phyloP scores from a whole-genome alignment of 2,888 invertebrate genomes.

The Athalia circularis region DNA sequence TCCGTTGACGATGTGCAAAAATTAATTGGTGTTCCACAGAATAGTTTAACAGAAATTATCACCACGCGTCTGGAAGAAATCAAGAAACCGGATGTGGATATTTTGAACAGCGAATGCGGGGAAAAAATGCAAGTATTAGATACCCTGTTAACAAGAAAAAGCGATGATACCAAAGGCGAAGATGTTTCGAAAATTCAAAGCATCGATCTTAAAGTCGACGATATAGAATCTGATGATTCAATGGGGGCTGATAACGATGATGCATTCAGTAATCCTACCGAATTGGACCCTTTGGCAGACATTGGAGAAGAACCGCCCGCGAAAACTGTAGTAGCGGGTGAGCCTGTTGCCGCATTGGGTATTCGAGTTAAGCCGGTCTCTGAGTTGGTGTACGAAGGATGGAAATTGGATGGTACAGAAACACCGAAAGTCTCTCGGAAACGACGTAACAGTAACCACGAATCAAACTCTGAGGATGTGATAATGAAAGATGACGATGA shows the following conservation, averaged over 20 bases:
- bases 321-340: constrained; percentile 41
- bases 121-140: constrained; percentile 46
- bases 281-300: constrained; percentile 70
- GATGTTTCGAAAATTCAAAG: constrained; percentile 56
- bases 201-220: constrained; percentile 55
- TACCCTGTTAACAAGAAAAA: constrained; percentile 6
- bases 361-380: constrained; percentile 68
- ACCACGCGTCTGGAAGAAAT: constrained; percentile 59
- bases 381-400: constrained; percentile 66
- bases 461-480: constrained; percentile 73
- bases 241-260: constrained; percentile 61
- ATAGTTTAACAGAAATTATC: constrained; percentile 3
- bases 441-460: constrained; percentile 64
- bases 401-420: constrained; percentile 65
- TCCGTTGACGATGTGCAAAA: neutral
- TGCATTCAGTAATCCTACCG: constrained; percentile 56
- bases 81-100: constrained; percentile 46
- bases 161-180: constrained; percentile 30
- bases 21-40: neutral
- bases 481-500: constrained; percentile 72
- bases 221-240: constrained; percentile 62
- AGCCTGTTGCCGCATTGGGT: constrained; percentile 54
- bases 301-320: constrained; percentile 60
- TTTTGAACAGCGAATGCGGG: constrained; percentile 34
- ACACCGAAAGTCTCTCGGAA: constrained; percentile 62